These are phyloP conservation scores for Silvanus unidentatus DNA, from an alignment of 2,888 invertebrate species.

Conservation along the genomic window DNA sequence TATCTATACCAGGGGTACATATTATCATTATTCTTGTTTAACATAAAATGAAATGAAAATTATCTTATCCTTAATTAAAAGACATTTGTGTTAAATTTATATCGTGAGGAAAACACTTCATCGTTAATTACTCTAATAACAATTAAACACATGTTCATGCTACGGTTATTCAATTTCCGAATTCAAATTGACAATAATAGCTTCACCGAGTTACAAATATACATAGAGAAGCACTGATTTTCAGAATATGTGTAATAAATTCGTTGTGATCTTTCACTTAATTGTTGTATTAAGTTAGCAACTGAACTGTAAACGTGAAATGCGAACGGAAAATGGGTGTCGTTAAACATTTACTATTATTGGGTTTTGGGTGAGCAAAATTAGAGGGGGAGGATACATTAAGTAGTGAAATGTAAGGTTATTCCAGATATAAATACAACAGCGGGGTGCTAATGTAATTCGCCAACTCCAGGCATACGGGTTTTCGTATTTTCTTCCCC, in stretches of 20 bases:
- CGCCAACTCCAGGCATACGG: conserved; percentile 11
- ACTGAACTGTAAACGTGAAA: conserved; percentile 29
- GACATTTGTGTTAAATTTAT: neutral
- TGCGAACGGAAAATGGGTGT: conserved; percentile 24
- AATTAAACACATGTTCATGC: conserved; percentile 3
- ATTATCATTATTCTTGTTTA: too few relatives aligned
- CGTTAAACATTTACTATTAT: conserved; percentile 31
- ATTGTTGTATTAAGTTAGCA: conserved; percentile 29
- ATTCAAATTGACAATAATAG: conserved; percentile 1
- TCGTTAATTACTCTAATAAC: conserved; percentile 1
- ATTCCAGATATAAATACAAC: conserved; percentile 24
- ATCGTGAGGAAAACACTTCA: neutral
- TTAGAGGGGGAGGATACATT: conserved; percentile 20
- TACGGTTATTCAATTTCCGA: conserved; percentile 4
- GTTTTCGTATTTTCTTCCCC: conserved; percentile 12
- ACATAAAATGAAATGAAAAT: too few relatives aligned
- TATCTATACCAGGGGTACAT: neutral
- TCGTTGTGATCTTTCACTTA: conserved; percentile 27
- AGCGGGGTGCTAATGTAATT: conserved; percentile 25
- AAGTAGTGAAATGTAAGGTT: conserved; percentile 24
- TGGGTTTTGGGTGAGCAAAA: conserved; percentile 20
- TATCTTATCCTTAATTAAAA: neutral
- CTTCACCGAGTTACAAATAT: neutral
- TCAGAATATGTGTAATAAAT: conserved; percentile 16
- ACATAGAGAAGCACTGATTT: neutral